Base-by-base conservation (phyloP, 35 echinoderm and acorn worm species). In the Lytechinus variegatus region DNA sequence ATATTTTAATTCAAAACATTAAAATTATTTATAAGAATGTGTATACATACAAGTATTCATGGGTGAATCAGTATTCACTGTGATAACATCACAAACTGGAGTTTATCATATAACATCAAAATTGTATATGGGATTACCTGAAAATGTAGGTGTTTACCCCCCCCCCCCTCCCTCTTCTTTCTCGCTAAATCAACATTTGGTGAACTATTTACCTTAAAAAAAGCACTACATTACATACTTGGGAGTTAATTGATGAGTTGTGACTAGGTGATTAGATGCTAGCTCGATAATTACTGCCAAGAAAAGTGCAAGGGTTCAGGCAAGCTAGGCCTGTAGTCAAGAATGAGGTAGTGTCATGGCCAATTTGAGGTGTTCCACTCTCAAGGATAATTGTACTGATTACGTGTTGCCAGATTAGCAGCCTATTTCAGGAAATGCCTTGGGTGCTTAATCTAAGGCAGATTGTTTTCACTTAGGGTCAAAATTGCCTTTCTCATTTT, bases 281-380 rank as follows among this genome's bases (percentile, higher is more conserved):
- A 44, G 88, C 28, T 44, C 52, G 88, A 90, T 90, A 90, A 90
- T 90, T 90, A 90, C 33, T 52, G 88, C 28, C 29, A 90, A 90
- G 52, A 79, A 79, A 90, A 90, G 88, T 90, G 88, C 88, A 79
- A 79, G 52, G 16, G 88, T 90, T 44, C 88, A 90, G 88, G 9
- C 16, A 8, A n/a, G 88, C n/a, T 44, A 14, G 52, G 5, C 33
- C 88, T 90, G 88, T 3, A 79, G 16, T 24, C 66, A 24, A 79
- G 66, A 5, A 79, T 24, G 66, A 79, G n/a, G 66, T 24, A 79
- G 16, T 24, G 66, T 24, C 66, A 79, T 79, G 66, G 66, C 66
- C 66, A 79, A 79, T 79, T 79, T 79, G 66, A 79, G 66, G 51
- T 33, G 60, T 95, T 33, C 21, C 24, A 53, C 52, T 52, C 57